A percentile compares a stretch with the other conserved stretches of the same genome.
Evolutionary conservation across 2,797 vertebrate species (phyloP).

Genomic region (Acrocephalus scirpaceus): DNA sequence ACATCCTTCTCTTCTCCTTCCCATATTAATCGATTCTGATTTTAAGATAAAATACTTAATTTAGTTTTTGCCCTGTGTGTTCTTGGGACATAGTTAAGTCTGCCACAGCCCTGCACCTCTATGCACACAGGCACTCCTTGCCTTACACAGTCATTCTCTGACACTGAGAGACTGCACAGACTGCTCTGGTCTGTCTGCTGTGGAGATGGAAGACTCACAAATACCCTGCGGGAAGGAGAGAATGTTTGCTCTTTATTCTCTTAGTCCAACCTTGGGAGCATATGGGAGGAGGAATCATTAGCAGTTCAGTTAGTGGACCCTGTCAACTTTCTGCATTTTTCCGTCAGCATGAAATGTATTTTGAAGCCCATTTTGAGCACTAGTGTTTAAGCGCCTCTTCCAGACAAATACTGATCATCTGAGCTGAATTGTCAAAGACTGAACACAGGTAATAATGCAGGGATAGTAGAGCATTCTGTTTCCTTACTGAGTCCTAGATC

Average conservation of each 20-base stretch:
- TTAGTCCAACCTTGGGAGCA: neutral
- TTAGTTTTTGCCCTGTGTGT: neutral
- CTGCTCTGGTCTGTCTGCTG: neutral
- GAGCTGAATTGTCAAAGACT: conserved; percentile 29
- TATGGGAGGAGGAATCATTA: neutral
- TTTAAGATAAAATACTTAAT: neutral
- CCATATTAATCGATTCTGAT: neutral
- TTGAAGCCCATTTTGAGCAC: neutral
- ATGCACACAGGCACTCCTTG: neutral
- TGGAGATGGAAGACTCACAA: neutral
- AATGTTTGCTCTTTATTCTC: neutral
- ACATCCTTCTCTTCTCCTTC: neutral
- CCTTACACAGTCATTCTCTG: neutral
- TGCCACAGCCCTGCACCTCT: neutral
- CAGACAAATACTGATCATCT: conserved; percentile 38
- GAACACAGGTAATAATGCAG: neutral
- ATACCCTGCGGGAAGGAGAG: neutral
- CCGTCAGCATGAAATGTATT: neutral
- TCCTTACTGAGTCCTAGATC: conserved; percentile 22
- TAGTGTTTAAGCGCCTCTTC: neutral
- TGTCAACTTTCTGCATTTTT: neutral
- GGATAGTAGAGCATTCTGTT: conserved; percentile 11
- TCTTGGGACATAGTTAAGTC: neutral
- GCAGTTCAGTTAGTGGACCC: neutral
- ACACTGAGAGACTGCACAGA: neutral